phyloP scores from a whole-genome alignment of 2,797 vertebrate species.

The Sebastes itinus region DNA sequence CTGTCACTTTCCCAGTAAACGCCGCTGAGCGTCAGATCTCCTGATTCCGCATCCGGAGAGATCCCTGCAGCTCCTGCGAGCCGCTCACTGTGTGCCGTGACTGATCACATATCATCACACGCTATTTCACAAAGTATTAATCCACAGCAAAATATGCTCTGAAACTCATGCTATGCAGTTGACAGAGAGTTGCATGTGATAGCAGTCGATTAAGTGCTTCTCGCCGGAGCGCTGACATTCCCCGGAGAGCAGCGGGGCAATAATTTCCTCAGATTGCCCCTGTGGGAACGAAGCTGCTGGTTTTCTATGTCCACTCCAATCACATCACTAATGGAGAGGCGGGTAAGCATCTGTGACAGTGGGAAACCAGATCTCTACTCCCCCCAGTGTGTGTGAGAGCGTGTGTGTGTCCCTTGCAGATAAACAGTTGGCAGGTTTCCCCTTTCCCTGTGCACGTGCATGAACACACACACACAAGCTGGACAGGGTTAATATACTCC shows the following conservation, averaged over 20 bases:
- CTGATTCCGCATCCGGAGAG: slow-evolving; percentile 20
- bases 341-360: slow-evolving; percentile 81
- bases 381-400: slow-evolving; percentile 23
- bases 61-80: slow-evolving; percentile 8
- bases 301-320: slow-evolving; percentile 82
- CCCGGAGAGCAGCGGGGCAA: slow-evolving; percentile 63
- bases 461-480: slow-evolving; percentile 63
- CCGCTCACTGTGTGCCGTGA: slow-evolving; percentile 29
- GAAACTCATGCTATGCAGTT: slow-evolving; percentile 29
- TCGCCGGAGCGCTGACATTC: slow-evolving; percentile 59
- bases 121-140: slow-evolving; percentile 53
- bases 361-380: slow-evolving; percentile 76
- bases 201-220: slow-evolving; percentile 74
- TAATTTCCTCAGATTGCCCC: slow-evolving; percentile 78
- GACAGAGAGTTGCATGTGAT: slow-evolving; percentile 59
- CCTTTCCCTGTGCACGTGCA: slow-evolving; percentile 49
- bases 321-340: slow-evolving; percentile 80
- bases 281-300: slow-evolving; percentile 71
- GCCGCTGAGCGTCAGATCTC: slow-evolving; percentile 29
- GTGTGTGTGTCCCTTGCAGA: slow-evolving; percentile 53
- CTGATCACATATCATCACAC: slow-evolving; percentile 60
- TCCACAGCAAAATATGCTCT: slow-evolving; percentile 53
- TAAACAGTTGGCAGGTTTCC: slow-evolving; percentile 80
- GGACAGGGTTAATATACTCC: slow-evolving; percentile 83
- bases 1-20: slow-evolving; percentile 29